Percentiles rank a stretch among this genome's conserved stretches.
Conservation (phyloP, 2,797 vertebrate species). For the Mergus octosetaceus region DNA sequence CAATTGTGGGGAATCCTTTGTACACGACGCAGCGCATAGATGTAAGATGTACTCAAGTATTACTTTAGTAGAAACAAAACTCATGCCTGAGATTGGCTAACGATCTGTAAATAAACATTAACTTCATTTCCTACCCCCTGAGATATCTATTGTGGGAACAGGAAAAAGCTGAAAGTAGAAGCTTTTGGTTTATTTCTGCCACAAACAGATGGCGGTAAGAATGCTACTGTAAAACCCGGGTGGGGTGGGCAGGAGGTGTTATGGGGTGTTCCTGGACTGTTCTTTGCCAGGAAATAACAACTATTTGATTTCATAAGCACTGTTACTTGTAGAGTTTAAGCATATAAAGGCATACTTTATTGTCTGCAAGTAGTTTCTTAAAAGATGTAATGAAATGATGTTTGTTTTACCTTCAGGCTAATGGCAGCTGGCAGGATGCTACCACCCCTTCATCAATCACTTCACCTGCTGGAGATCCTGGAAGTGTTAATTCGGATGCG, state of each 20-base stretch:
- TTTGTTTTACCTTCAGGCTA: conserved; percentile 77
- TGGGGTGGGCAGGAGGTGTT: background rate
- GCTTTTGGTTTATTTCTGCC: background rate
- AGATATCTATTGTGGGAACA: background rate
- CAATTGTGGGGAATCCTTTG: conserved; percentile 84
- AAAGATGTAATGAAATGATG: background rate
- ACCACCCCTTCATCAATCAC: conserved; percentile 81
- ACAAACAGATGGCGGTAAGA: background rate
- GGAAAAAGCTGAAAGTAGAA: background rate
- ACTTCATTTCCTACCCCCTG: too few species aligned
- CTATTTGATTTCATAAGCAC: background rate
- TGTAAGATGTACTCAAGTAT: conserved; percentile 71
- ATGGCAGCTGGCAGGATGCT: conserved; percentile 87
- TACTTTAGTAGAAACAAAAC: background rate
- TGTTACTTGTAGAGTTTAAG: background rate
- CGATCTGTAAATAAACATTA: background rate
- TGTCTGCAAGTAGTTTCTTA: background rate
- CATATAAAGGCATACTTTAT: background rate
- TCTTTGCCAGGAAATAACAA: background rate
- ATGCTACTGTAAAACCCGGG: background rate
- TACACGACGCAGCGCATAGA: conserved; percentile 86
- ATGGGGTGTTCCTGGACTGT: background rate
- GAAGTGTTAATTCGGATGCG: conserved; percentile 85
- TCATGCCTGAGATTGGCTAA: background rate
- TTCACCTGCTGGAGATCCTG: conserved; percentile 82